Percentiles rank a stretch among this genome's conserved stretches.
Conservation (phyloP, 2,113 vertebrate species). For the Mastomys natalensis region DNA sequence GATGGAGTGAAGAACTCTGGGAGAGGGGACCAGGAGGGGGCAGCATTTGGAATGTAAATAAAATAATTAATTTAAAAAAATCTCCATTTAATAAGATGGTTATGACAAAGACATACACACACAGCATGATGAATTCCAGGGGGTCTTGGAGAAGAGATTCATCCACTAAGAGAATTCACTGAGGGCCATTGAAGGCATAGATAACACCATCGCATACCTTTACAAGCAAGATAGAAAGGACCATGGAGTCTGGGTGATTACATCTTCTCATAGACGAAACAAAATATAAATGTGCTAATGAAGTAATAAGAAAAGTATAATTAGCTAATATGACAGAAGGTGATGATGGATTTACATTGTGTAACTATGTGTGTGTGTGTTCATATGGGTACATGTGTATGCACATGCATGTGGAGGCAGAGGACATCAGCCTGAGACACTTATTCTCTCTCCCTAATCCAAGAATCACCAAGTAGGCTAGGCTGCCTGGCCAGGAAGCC, state of each 20-base stretch:
- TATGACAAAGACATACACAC: background rate
- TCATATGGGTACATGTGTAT: background rate
- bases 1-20: too few relatives aligned
- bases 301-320: background rate
- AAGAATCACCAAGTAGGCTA: background rate
- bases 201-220: too few relatives aligned
- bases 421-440: background rate
- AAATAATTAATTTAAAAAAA: background rate
- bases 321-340: background rate
- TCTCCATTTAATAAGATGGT: background rate
- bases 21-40: too few relatives aligned
- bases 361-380: background rate
- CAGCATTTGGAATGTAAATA: too few relatives aligned
- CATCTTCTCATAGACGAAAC: background rate
- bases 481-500: background rate
- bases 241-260: background rate
- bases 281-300: background rate
- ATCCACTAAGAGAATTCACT: background rate
- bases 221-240: background rate
- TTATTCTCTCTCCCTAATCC: background rate
- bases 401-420: background rate
- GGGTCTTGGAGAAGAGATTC: background rate
- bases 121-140: background rate
- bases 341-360: background rate
- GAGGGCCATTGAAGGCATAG: background rate